Percentiles rank a stretch among this genome's conserved stretches.
phyloP scores from a whole-genome alignment of 2,888 invertebrate genomes.

The Alsophila aescularia region DNA sequence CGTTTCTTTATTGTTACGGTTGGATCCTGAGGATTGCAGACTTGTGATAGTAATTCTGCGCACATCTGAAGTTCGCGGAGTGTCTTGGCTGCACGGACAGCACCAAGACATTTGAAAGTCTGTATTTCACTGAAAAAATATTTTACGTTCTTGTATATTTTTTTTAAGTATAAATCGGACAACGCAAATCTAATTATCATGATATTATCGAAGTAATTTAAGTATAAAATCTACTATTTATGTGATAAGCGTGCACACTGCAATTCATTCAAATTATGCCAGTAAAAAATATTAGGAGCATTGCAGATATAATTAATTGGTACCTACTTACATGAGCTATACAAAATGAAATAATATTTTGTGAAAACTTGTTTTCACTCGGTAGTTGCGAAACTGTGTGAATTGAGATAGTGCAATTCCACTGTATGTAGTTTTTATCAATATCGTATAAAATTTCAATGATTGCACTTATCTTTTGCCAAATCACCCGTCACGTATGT shows the following conservation, averaged over 20 bases:
- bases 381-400: background rate
- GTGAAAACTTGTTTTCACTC: background rate
- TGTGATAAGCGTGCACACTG: too few species aligned
- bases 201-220: background rate
- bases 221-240: too few species aligned
- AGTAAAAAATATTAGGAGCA: background rate
- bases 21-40: slow-evolving; percentile 8
- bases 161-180: background rate
- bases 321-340: slow-evolving; percentile 3
- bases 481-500: too few species aligned
- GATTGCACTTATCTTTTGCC: slow-evolving; percentile 10
- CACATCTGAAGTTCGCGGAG: slow-evolving; percentile 20
- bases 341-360: background rate
- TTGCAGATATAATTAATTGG: background rate
- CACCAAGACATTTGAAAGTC: slow-evolving; percentile 24
- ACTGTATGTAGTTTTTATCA: background rate
- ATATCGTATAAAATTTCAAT: background rate
- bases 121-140: slow-evolving; percentile 21
- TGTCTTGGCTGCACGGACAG: slow-evolving; percentile 17
- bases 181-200: background rate
- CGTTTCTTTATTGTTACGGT: slow-evolving; percentile 1
- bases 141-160: background rate
- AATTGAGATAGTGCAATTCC: background rate
- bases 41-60: slow-evolving; percentile 20
- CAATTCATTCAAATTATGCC: background rate